Conservation (phyloP, 2,888 invertebrate genomes). For the Frankliniella fusca region DNA sequence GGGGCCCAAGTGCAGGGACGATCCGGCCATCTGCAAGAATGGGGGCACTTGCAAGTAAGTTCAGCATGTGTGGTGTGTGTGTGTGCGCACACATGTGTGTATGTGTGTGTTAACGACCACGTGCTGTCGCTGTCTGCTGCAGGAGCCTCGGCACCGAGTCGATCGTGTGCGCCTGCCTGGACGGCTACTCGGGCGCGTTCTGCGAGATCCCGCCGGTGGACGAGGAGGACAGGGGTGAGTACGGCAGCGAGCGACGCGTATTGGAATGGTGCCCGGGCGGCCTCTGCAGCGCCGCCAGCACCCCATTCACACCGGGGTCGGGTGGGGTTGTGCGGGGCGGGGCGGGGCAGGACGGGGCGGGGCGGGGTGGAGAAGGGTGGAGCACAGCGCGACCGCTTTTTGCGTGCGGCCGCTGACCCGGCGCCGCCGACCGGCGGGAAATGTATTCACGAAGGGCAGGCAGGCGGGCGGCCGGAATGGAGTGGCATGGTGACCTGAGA, state of each 20-base stretch:
- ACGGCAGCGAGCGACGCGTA: not conserved
- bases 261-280: too few relatives aligned
- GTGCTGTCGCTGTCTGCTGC: not conserved
- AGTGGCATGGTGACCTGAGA: too few relatives aligned
- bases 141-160: constrained; percentile 5
- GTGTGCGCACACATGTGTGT: too few relatives aligned
- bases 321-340: too few relatives aligned
- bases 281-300: not conserved
- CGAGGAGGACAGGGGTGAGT: constrained; percentile 16
- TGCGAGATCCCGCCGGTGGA: constrained; percentile 7
- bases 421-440: too few relatives aligned
- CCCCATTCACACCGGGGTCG: not conserved
- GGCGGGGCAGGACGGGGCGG: not conserved
- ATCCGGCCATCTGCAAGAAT: constrained; percentile 68
- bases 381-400: too few relatives aligned
- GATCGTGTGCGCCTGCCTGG: not conserved
- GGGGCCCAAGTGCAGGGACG: constrained; percentile 71
- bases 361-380: not conserved
- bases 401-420: too few relatives aligned
- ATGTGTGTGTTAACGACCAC: too few relatives aligned
- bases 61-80: too few relatives aligned
- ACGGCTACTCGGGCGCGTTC: constrained; percentile 3
- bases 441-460: too few relatives aligned
- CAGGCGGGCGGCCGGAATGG: too few relatives aligned
- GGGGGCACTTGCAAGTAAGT: constrained; percentile 80